Percentiles rank a stretch among this genome's conserved stretches.
phyloP scores from a whole-genome alignment of 2,888 invertebrate species.

The Mythimna vitellina region DNA sequence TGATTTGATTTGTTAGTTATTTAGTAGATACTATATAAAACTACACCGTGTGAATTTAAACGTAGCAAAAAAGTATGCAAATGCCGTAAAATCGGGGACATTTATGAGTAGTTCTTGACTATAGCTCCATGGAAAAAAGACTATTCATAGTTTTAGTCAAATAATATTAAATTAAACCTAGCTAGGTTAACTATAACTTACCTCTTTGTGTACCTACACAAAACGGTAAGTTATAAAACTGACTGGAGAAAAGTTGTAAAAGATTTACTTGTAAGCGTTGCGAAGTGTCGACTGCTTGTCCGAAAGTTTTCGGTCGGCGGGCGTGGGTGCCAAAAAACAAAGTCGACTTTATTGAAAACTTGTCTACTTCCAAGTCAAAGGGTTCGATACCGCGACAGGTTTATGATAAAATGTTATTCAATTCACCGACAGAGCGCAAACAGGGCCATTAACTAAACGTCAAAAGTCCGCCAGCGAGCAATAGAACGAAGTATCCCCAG shows the following conservation, averaged over 20 bases:
- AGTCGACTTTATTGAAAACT: conserved; percentile 13
- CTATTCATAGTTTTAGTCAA: not conserved
- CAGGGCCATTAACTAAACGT: too few relatives aligned
- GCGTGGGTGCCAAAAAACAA: conserved; percentile 14
- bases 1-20: too few relatives aligned
- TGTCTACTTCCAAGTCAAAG: conserved; percentile 2
- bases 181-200: too few relatives aligned
- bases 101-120: too few relatives aligned
- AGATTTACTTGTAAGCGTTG: conserved; percentile 13
- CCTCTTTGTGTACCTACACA: not conserved
- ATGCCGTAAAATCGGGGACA: too few relatives aligned
- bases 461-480: too few relatives aligned
- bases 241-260: conserved; percentile 25
- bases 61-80: too few relatives aligned
- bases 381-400: not conserved
- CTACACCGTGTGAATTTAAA: too few relatives aligned
- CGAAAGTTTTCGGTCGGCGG: conserved; percentile 22
- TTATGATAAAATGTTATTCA: not conserved
- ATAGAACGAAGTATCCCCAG: too few relatives aligned
- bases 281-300: conserved; percentile 36
- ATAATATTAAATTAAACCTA: not conserved
- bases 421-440: not conserved
- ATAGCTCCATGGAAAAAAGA: too few relatives aligned
- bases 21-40: too few relatives aligned
- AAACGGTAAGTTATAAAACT: conserved; percentile 9